These are phyloP conservation scores for Penaeus japonicus DNA, from an alignment of 1,140 invertebrate species.

Conservation along the genomic window DNA sequence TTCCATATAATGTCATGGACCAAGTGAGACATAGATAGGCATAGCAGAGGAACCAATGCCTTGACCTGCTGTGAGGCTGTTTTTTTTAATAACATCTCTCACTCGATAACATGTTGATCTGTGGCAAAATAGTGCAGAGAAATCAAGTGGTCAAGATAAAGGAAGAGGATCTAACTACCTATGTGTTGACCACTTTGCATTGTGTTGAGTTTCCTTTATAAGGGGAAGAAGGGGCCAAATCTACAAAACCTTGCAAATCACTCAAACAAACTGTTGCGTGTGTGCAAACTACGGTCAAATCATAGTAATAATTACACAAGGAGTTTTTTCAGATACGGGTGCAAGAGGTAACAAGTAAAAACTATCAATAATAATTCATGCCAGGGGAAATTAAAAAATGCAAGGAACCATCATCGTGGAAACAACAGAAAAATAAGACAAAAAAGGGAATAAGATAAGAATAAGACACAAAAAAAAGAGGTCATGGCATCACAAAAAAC, in stretches of 20 bases:
- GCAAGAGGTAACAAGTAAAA: constrained; percentile 24
- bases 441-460: neutral
- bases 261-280: constrained; percentile 24
- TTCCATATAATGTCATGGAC: too few relatives aligned
- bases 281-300: constrained; percentile 11
- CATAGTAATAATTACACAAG: neutral
- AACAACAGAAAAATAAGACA: neutral
- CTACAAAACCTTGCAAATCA: constrained; percentile 35
- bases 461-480: neutral
- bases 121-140: too few relatives aligned
- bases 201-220: neutral
- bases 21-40: too few relatives aligned
- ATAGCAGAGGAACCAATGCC: too few relatives aligned
- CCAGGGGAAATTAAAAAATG: constrained; percentile 2
- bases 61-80: too few relatives aligned
- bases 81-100: too few relatives aligned
- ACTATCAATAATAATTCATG: constrained; percentile 17
- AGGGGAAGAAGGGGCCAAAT: constrained; percentile 17
- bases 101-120: too few relatives aligned
- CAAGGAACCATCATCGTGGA: neutral
- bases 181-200: neutral
- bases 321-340: neutral
- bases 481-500: neutral
- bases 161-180: too few relatives aligned
- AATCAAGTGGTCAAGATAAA: too few relatives aligned